Conservation (phyloP, 2,888 invertebrate genomes). For the Melieria picta region DNA sequence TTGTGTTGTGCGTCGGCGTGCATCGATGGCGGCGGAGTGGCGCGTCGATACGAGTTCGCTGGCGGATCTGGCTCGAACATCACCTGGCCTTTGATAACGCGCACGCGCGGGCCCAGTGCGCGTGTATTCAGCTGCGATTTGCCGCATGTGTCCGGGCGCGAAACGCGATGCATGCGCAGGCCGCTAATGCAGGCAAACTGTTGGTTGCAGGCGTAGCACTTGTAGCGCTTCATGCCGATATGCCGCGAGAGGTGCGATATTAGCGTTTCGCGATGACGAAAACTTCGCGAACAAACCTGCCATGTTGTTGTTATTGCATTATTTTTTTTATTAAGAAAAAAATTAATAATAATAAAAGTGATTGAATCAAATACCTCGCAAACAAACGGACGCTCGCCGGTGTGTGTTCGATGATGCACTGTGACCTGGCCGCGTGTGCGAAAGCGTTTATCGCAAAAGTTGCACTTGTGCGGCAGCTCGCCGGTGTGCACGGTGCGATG, state of each 20-base stretch:
- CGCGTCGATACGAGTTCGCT: background rate
- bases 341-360: slow-evolving; percentile 1
- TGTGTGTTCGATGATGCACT: slow-evolving; percentile 61
- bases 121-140: slow-evolving; percentile 59
- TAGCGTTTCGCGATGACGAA: slow-evolving; percentile 62
- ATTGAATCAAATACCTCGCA: slow-evolving; percentile 54
- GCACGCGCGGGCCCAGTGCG: slow-evolving; percentile 61
- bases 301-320: background rate
- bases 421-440: slow-evolving; percentile 61
- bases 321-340: background rate
- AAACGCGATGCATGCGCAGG: slow-evolving; percentile 57
- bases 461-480: slow-evolving; percentile 58
- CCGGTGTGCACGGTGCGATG: slow-evolving; percentile 61
- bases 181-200: slow-evolving; percentile 62
- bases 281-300: slow-evolving; percentile 57
- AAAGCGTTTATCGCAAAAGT: slow-evolving; percentile 60
- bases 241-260: slow-evolving; percentile 63
- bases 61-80: slow-evolving; percentile 59
- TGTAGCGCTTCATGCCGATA: slow-evolving; percentile 64
- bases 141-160: slow-evolving; percentile 59
- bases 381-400: slow-evolving; percentile 61
- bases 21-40: too few species aligned
- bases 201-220: slow-evolving; percentile 60
- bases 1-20: too few species aligned
- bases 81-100: slow-evolving; percentile 60